Evolutionary conservation across 1,140 invertebrate genomes (phyloP).

Genomic region (Drosophila pallidifrons): DNA sequence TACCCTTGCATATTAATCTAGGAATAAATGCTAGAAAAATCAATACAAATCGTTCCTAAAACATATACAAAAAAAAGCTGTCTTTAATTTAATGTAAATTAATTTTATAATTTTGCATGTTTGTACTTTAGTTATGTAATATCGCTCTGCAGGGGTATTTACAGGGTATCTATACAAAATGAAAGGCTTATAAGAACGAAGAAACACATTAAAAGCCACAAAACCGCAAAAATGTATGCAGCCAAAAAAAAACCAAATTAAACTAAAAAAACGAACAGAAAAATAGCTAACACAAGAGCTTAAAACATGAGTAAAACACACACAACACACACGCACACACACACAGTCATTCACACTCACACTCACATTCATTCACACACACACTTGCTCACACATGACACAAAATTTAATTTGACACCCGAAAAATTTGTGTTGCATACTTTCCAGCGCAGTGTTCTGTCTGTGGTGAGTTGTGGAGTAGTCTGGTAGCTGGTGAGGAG

Average conservation of each 20-base stretch:
- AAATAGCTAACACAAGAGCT: conserved; percentile 1
- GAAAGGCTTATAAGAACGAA: conserved; percentile 2
- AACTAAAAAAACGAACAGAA: conserved; percentile 7
- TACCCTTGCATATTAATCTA: conserved; percentile 25
- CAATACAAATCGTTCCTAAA: conserved; percentile 9
- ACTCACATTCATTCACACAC: not conserved
- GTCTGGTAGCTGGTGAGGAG: not conserved
- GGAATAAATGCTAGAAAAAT: not conserved
- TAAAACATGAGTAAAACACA: conserved; percentile 8
- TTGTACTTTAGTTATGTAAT: too few relatives aligned
- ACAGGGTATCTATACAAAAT: not conserved
- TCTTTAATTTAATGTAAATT: too few relatives aligned
- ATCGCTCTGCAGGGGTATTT: conserved; percentile 18
- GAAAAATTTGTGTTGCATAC: conserved; percentile 6
- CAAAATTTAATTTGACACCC: conserved; percentile 12
- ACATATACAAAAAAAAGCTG: too few relatives aligned
- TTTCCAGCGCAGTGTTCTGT: not conserved
- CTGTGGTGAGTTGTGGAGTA: not conserved
- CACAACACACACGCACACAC: not conserved
- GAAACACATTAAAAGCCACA: conserved; percentile 10
- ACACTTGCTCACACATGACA: not conserved
- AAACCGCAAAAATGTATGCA: conserved; percentile 20
- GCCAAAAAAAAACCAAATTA: conserved; percentile 19
- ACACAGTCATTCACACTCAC: not conserved
- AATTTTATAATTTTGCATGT: too few relatives aligned